These are phyloP conservation scores for Pseudobourletiella spinata DNA, from an alignment of 1,140 invertebrate species.

Conservation along the genomic window DNA sequence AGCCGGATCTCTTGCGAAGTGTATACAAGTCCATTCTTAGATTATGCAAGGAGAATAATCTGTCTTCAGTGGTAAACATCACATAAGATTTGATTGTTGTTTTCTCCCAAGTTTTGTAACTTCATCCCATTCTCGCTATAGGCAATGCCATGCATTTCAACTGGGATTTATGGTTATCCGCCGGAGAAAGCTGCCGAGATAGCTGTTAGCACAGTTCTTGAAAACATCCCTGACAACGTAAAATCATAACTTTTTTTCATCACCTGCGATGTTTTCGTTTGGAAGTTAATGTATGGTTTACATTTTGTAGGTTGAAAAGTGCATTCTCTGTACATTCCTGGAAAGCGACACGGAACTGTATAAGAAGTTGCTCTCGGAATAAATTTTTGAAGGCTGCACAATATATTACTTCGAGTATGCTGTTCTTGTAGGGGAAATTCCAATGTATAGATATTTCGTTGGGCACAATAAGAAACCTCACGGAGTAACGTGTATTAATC, in stretches of 20 bases:
- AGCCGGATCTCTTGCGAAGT: conserved; percentile 38
- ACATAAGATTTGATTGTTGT: neutral
- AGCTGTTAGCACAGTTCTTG: conserved; percentile 51
- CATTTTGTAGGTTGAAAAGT: conserved; percentile 55
- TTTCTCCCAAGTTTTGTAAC: conserved; percentile 36
- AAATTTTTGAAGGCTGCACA: too few species aligned
- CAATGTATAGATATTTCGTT: too few species aligned
- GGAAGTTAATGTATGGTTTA: too few species aligned
- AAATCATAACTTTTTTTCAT: too few species aligned
- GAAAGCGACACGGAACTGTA: conserved; percentile 63
- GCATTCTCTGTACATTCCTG: conserved; percentile 75
- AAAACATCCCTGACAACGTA: neutral
- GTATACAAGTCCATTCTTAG: conserved; percentile 41
- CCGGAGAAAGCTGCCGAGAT: conserved; percentile 63
- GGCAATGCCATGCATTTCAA: conserved; percentile 49
- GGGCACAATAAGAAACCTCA: too few species aligned
- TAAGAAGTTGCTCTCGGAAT: too few species aligned
- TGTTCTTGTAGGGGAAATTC: too few species aligned
- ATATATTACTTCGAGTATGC: too few species aligned
- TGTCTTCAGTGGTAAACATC: conserved; percentile 38
- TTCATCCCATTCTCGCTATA: conserved; percentile 35
- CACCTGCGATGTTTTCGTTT: too few species aligned
- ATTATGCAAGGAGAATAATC: conserved; percentile 40
- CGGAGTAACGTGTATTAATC: too few species aligned
- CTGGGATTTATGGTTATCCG: conserved; percentile 57